phyloP scores from a whole-genome alignment of 2,113 vertebrate genomes.

The Opisthocomus hoazin region DNA sequence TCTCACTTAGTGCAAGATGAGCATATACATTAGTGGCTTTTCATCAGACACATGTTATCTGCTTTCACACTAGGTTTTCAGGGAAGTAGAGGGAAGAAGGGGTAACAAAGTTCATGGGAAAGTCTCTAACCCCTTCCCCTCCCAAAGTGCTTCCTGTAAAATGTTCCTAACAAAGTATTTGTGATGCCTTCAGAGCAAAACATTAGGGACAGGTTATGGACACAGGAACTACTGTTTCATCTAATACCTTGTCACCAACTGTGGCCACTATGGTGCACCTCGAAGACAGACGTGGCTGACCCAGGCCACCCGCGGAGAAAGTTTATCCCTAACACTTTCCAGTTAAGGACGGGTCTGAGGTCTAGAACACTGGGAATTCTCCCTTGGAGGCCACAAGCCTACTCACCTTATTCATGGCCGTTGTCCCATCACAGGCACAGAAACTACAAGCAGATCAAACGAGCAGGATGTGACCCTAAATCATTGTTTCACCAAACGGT shows the following conservation, averaged over 20 bases:
- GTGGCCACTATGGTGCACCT: not conserved
- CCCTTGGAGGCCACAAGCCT: not conserved
- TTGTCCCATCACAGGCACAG: not conserved
- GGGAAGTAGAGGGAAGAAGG: not conserved
- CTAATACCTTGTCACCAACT: not conserved
- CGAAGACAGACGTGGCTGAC: not conserved
- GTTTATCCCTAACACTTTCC: not conserved
- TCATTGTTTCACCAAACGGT: not conserved
- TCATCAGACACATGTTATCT: not conserved
- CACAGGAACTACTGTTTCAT: not conserved
- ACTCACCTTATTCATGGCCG: not conserved
- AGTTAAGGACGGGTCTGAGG: not conserved
- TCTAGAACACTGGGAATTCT: not conserved
- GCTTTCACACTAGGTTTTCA: not conserved
- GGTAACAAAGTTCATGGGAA: not conserved
- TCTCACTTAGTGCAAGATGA: not conserved
- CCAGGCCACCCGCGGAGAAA: not conserved
- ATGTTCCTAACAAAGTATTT: not conserved
- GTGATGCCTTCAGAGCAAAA: not conserved
- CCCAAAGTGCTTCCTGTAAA: not conserved
- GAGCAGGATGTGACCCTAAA: not conserved
- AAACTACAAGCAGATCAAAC: not conserved
- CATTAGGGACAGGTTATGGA: fast-evolving
- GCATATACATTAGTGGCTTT: not conserved
- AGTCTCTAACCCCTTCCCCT: not conserved